Conservation (phyloP, 2,113 vertebrate genomes). For the Thalassarche chlororhynchos region DNA sequence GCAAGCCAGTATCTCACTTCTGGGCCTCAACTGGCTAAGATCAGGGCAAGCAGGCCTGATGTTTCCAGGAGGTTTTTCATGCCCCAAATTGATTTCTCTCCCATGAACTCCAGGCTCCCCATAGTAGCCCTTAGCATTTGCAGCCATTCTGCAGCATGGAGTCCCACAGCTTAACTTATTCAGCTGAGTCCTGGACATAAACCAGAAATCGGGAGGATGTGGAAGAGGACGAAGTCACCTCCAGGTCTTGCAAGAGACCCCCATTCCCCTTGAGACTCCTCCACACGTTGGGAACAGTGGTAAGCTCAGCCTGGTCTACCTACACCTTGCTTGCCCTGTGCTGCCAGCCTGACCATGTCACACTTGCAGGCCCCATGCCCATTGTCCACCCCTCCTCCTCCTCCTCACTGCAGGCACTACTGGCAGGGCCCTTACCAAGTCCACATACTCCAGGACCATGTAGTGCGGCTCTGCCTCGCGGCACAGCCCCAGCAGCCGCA, state of each 20-base stretch:
- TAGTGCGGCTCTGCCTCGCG: constrained; percentile 90
- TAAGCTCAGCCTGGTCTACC: not conserved
- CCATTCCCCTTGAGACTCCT: not conserved
- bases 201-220: not conserved
- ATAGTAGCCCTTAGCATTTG: not conserved
- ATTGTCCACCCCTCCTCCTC: not conserved
- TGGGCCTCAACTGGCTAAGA: not conserved
- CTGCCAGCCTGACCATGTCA: not conserved
- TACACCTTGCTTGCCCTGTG: not conserved
- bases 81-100: not conserved
- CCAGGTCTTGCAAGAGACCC: not conserved
- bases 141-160: not conserved
- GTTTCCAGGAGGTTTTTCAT: not conserved
- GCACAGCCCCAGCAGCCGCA: constrained; percentile 90
- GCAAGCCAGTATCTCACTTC: not conserved
- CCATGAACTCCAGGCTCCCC: not conserved
- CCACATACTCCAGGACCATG: constrained; percentile 95
- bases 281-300: not conserved
- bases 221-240: not conserved
- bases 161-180: not conserved
- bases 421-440: constrained; percentile 82
- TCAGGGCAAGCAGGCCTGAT: not conserved
- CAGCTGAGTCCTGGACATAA: not conserved
- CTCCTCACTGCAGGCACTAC: not conserved
- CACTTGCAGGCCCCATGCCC: not conserved